Conservation (phyloP, 2,888 invertebrate species). For the Buathra laborator region DNA sequence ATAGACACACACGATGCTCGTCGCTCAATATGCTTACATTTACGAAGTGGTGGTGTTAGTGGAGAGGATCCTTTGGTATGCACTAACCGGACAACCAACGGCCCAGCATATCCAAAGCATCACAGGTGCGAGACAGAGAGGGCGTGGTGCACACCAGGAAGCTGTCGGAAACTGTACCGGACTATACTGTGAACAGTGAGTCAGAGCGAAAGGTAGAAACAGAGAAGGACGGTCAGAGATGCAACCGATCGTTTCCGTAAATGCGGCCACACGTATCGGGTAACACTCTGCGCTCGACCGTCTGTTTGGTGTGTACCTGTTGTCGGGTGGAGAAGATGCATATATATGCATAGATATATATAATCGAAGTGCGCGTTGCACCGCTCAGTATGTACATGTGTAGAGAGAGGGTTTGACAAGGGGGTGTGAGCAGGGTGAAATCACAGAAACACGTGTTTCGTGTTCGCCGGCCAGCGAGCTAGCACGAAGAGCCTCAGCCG, state of each 20-base stretch:
- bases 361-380: slow-evolving; percentile 57
- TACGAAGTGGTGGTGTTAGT: slow-evolving; percentile 44
- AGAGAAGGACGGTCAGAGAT: slow-evolving; percentile 35
- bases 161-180: slow-evolving; percentile 46
- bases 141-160: slow-evolving; percentile 62
- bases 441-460: slow-evolving; percentile 79
- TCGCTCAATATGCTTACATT: slow-evolving; percentile 45
- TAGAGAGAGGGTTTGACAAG: slow-evolving; percentile 57
- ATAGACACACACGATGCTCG: slow-evolving; percentile 33
- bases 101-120: slow-evolving; percentile 68
- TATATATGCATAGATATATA: slow-evolving; percentile 34
- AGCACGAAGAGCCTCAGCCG: slow-evolving; percentile 53
- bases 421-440: slow-evolving; percentile 69
- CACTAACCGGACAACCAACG: slow-evolving; percentile 67
- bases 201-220: slow-evolving; percentile 21
- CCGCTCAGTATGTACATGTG: slow-evolving; percentile 31
- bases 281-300: slow-evolving; percentile 61
- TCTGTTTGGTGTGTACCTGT: slow-evolving; percentile 60
- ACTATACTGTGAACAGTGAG: slow-evolving; percentile 36
- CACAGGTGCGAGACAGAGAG: slow-evolving; percentile 63
- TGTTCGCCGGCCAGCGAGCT: slow-evolving; percentile 53
- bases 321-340: slow-evolving; percentile 49
- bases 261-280: slow-evolving; percentile 66
- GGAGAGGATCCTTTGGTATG: slow-evolving; percentile 72
- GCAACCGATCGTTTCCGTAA: slow-evolving; percentile 66